A percentile compares a stretch with the other conserved stretches of the same genome.
These are phyloP conservation scores for Notolabrus celidotus DNA, from an alignment of 2,797 vertebrate genomes.

Conservation along the genomic window DNA sequence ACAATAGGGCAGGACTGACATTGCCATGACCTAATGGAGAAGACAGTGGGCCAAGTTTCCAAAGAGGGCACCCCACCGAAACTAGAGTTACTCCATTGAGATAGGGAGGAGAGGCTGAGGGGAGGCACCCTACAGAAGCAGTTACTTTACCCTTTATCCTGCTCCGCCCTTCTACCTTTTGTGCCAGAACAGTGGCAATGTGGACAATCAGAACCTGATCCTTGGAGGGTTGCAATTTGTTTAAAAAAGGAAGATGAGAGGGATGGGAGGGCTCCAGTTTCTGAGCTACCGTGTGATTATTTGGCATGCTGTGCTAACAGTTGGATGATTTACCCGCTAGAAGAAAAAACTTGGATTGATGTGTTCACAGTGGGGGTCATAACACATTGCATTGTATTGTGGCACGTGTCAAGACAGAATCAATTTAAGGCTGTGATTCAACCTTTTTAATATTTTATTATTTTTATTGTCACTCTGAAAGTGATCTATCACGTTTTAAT, in stretches of 20 bases:
- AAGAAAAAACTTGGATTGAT: slow-evolving; percentile 41
- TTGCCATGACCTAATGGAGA: slow-evolving; percentile 81
- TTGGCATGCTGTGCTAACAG: slow-evolving; percentile 36
- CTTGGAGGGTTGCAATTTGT: slow-evolving; percentile 60
- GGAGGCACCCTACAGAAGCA: slow-evolving; percentile 54
- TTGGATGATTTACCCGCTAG: slow-evolving; percentile 38
- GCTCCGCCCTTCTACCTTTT: slow-evolving; percentile 65
- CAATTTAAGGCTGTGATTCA: not conserved
- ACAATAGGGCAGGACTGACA: slow-evolving; percentile 82
- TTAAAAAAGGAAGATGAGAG: slow-evolving; percentile 64
- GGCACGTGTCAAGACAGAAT: slow-evolving; percentile 3
- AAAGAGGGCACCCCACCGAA: slow-evolving; percentile 74
- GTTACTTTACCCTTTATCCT: slow-evolving; percentile 66
- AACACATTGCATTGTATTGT: slow-evolving; percentile 18
- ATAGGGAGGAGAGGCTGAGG: slow-evolving; percentile 49
- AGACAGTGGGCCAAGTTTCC: slow-evolving; percentile 55
- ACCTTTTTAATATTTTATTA: too few relatives aligned
- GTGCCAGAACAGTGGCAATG: slow-evolving; percentile 65
- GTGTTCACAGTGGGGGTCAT: slow-evolving; percentile 10
- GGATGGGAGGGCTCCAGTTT: slow-evolving; percentile 55
- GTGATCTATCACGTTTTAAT: too few relatives aligned
- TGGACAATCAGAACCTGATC: slow-evolving; percentile 75
- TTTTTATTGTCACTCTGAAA: too few relatives aligned
- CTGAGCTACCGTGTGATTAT: slow-evolving; percentile 47
- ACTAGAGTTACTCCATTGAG: slow-evolving; percentile 66